Percentiles rank a stretch among this genome's conserved stretches.
phyloP scores from a whole-genome alignment of 2,888 invertebrate genomes.

The Agrotis segetum region DNA sequence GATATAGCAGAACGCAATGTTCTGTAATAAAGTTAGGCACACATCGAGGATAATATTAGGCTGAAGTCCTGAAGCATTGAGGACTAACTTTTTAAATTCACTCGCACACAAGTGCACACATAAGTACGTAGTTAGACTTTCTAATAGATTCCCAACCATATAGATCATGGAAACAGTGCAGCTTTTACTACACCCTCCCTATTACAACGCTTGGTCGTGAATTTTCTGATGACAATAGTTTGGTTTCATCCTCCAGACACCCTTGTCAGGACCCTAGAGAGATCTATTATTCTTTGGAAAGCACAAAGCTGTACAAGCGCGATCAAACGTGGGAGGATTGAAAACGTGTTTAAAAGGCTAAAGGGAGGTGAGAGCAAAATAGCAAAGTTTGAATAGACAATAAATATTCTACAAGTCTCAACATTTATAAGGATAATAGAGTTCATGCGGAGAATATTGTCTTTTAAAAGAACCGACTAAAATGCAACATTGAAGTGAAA shows the following conservation, averaged over 20 bases:
- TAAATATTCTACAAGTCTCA: conserved; percentile 26
- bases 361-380: conserved; percentile 19
- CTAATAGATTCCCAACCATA: neutral
- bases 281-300: neutral
- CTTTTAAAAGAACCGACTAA: conserved; percentile 26
- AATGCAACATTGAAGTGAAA: conserved; percentile 31
- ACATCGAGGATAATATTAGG: neutral
- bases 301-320: neutral
- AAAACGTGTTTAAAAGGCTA: conserved; percentile 50
- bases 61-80: no score
- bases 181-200: neutral
- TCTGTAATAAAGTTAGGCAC: conserved; percentile 7
- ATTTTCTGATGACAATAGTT: neutral
- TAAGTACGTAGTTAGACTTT: neutral
- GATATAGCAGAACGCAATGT: neutral
- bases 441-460: conserved; percentile 24
- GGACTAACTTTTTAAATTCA: no score
- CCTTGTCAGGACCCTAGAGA: neutral
- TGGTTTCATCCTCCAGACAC: neutral
- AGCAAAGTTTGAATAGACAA: conserved; percentile 22
- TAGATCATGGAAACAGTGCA: neutral
- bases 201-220: neutral
- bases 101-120: no score
- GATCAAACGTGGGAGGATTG: conserved; percentile 3
- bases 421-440: conserved; percentile 16